phyloP scores from a whole-genome alignment of 2,888 invertebrate genomes.

The Netelia melanura region DNA sequence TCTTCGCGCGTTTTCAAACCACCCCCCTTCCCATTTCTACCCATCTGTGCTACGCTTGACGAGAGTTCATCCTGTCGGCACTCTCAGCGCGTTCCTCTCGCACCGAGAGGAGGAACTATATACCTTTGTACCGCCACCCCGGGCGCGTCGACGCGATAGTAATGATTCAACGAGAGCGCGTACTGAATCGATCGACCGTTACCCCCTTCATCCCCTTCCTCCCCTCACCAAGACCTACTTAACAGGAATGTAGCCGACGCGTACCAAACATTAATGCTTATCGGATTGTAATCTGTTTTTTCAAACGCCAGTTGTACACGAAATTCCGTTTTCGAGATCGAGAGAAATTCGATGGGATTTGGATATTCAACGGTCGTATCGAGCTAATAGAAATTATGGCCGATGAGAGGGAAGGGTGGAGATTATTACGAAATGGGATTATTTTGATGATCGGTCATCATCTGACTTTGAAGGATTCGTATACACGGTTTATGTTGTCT shows the following conservation, averaged over 20 bases:
- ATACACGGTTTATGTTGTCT: no score
- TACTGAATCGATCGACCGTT: slow-evolving; percentile 64
- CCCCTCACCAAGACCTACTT: slow-evolving; percentile 36
- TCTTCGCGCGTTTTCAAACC: slow-evolving; percentile 31
- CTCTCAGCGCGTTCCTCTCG: slow-evolving; percentile 47
- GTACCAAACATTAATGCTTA: slow-evolving; percentile 21
- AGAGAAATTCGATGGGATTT: no score
- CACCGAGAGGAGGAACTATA: slow-evolving; percentile 6
- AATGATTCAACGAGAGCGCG: slow-evolving; percentile 67
- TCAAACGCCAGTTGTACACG: neutral
- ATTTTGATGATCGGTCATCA: no score
- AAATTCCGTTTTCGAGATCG: neutral
- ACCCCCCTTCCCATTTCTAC: slow-evolving; percentile 5
- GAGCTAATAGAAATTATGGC: no score
- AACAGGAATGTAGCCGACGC: slow-evolving; percentile 2
- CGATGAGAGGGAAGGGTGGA: no score
- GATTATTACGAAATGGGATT: no score
- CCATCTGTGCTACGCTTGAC: slow-evolving; percentile 31
- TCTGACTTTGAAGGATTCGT: no score
- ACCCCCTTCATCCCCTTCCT: slow-evolving; percentile 15
- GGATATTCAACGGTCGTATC: no score
- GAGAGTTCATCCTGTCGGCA: slow-evolving; percentile 59
- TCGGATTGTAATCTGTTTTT: slow-evolving; percentile 10
- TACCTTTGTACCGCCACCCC: slow-evolving; percentile 40
- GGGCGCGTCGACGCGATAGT: slow-evolving; percentile 68